Evolutionary conservation across 2,888 invertebrate species (phyloP).

Genomic region (Drosophila falleni): DNA sequence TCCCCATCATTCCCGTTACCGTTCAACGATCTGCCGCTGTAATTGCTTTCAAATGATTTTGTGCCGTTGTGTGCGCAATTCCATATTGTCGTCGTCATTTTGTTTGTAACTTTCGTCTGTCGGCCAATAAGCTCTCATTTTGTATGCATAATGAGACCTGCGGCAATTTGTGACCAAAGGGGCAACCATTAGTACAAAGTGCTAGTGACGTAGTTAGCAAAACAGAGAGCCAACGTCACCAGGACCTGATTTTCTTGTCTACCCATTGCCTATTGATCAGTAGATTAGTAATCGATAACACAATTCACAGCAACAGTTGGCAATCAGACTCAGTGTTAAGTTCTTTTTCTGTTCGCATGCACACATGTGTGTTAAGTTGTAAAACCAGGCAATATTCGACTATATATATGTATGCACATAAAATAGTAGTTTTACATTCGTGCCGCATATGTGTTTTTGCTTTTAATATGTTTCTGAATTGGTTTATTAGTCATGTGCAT

Average conservation of each 20-base stretch:
- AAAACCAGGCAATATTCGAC: not conserved
- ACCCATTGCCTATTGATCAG: not conserved
- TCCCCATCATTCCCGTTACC: not conserved
- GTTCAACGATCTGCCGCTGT: slow-evolving; percentile 47
- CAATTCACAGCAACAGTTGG: slow-evolving; percentile 15
- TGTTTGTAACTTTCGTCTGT: slow-evolving; percentile 36
- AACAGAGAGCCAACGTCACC: not conserved
- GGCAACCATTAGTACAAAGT: slow-evolving; percentile 65
- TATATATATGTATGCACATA: not conserved
- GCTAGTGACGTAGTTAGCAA: slow-evolving; percentile 15
- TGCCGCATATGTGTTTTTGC: slow-evolving; percentile 41
- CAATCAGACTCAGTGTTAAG: not conserved
- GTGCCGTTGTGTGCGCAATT: slow-evolving; percentile 75
- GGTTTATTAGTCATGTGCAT: slow-evolving; percentile 64
- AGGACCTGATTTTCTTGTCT: not conserved
- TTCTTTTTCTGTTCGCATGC: not conserved
- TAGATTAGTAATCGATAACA: not conserved
- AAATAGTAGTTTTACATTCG: slow-evolving; percentile 39
- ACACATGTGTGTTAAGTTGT: not conserved
- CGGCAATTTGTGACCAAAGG: slow-evolving; percentile 61
- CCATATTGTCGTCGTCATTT: slow-evolving; percentile 70
- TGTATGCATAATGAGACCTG: slow-evolving; percentile 73
- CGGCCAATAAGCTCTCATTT: slow-evolving; percentile 47
- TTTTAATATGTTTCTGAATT: slow-evolving; percentile 47
- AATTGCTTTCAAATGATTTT: slow-evolving; percentile 80